Base-by-base conservation (phyloP, 2,888 invertebrate species). In the Geophilus truncorum region DNA sequence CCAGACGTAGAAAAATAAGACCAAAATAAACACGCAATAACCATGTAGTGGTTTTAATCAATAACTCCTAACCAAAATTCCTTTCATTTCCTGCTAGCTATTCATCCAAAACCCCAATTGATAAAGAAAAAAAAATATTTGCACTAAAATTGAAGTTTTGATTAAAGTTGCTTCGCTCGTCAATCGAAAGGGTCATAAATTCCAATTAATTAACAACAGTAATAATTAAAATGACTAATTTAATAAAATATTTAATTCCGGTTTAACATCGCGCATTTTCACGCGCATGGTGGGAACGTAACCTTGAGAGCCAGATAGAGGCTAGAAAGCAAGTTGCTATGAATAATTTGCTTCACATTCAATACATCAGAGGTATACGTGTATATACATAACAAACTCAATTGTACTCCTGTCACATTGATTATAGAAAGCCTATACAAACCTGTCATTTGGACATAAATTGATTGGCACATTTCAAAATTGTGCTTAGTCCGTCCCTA, bases 391-490 rank as follows among this genome's bases (percentile, higher is more conserved):
- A 62, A 62, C 62, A 62, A 62, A 62, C 62, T 62, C 62, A 62
- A 62, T 62, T 62, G 62, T 62, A 62, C 62, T 62, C 62, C 62
- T 62, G 62, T 62, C 62, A 62, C 62, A 62, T 62, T 62, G 62
- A 62, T 62, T 62, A 62, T 62, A 62, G 62, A 23, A 62, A 25
- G 62, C 62, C 62, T 9, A 28, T 62, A 62, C 15, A 25, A 62
- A 62, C 62, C 62, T 62, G 62, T 62, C 62, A 62, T 62, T 62
- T 62, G 62, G 62, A 62, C 62, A 25, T 15, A 62, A 62, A 62
- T 62, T 62, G 62, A 62, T 62, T 62, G 62, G 62, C 62, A 62
- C 62, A 62, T 62, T 62, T 62, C 62, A 62, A 62, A 62, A 62
- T 62, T 62, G 62, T 25, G 62, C 62, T 28, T 62, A 62, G 62